Conservation (phyloP, 2,113 vertebrate species). For the Vulpes lagopus region DNA sequence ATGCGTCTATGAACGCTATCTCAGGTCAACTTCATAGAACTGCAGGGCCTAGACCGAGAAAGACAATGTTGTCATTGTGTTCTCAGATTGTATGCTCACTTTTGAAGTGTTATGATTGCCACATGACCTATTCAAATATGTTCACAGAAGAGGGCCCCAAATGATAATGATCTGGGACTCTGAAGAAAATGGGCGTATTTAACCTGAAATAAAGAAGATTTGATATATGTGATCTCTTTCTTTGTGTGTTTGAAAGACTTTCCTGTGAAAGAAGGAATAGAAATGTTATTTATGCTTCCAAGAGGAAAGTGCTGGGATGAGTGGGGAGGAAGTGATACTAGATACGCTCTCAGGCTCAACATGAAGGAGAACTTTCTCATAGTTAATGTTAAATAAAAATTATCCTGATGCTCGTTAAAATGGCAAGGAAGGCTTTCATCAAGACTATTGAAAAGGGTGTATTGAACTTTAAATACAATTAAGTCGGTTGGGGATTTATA, state of each 20-base stretch:
- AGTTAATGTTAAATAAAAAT: background rate
- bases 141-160: background rate
- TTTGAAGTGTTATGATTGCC: background rate
- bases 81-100: background rate
- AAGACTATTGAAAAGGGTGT: background rate
- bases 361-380: conserved; percentile 23
- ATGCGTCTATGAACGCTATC: background rate
- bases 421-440: background rate
- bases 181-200: background rate
- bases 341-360: background rate
- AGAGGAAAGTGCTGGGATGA: background rate
- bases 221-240: background rate
- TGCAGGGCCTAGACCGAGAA: background rate
- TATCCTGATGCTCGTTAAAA: conserved; percentile 1
- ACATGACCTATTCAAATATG: background rate
- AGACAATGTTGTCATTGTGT: background rate
- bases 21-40: background rate
- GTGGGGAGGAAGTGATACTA: background rate
- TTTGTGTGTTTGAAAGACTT: conserved; percentile 14
- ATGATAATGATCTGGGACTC: background rate
- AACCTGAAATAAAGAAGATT: background rate
- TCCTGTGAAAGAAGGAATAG: background rate
- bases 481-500: background rate
- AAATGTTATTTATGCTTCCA: background rate
- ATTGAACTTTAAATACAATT: background rate